Evolutionary conservation across 2,113 vertebrate species (phyloP).

Genomic region (Amphilophus citrinellus): DNA sequence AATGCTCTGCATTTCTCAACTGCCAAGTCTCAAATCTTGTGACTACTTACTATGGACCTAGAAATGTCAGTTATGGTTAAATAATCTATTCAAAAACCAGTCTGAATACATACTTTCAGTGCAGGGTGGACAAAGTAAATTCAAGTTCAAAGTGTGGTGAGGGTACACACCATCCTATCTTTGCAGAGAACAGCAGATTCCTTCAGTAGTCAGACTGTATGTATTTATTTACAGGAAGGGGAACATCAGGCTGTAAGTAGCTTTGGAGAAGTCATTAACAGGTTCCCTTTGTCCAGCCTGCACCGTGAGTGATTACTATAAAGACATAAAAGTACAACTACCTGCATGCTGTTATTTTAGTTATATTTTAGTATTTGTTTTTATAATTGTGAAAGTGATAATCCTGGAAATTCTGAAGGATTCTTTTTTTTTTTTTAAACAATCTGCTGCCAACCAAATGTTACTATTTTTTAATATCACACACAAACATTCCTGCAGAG

Average conservation of each 20-base stretch:
- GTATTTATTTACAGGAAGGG: too few relatives aligned
- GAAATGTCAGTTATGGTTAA: background rate
- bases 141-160: background rate
- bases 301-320: background rate
- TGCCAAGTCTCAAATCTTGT: constrained; percentile 21
- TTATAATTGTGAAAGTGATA: background rate
- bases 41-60: constrained; percentile 15
- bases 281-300: too few relatives aligned
- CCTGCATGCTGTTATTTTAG: background rate
- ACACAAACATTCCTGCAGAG: too few relatives aligned
- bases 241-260: too few relatives aligned
- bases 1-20: constrained; percentile 34
- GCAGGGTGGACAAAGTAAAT: background rate
- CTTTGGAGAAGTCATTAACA: too few relatives aligned
- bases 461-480: too few relatives aligned
- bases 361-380: background rate
- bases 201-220: too few relatives aligned
- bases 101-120: background rate
- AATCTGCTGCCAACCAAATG: too few relatives aligned
- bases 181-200: too few relatives aligned
- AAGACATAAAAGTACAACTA: background rate
- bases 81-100: background rate
- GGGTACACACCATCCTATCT: too few relatives aligned
- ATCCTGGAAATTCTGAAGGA: background rate
- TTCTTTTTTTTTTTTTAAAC: background rate